phyloP scores from a whole-genome alignment of 1,140 invertebrate species.

The Leptinotarsa undecemlineata region DNA sequence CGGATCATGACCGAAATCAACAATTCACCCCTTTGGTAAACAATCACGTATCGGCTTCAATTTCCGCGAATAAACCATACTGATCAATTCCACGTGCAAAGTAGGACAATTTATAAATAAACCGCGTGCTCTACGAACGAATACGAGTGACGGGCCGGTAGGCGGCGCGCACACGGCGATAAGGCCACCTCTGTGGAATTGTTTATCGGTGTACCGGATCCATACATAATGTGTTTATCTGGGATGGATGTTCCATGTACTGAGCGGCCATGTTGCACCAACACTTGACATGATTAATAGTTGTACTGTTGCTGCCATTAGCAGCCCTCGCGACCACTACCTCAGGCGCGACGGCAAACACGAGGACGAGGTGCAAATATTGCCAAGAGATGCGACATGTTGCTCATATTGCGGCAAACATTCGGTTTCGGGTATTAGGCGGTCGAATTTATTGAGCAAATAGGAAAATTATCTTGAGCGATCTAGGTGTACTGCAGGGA shows the following conservation, averaged over 20 bases:
- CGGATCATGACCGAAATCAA: constrained; percentile 1
- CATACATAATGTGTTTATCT: constrained; percentile 55
- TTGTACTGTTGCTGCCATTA: constrained; percentile 53
- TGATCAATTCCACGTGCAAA: constrained; percentile 36
- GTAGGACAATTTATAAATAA: constrained; percentile 20
- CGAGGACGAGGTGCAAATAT: background rate
- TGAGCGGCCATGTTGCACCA: constrained; percentile 52
- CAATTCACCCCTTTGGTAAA: constrained; percentile 25
- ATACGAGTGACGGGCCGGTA: background rate
- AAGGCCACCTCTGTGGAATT: constrained; percentile 48
- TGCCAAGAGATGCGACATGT: constrained; percentile 5
- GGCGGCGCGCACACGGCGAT: constrained; percentile 22
- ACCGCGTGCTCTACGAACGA: background rate
- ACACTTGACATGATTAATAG: constrained; percentile 54
- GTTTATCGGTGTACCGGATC: constrained; percentile 51
- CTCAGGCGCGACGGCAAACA: constrained; percentile 22
- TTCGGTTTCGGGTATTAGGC: background rate
- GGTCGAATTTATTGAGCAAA: background rate
- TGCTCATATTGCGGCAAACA: constrained; percentile 7
- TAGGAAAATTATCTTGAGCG: background rate
- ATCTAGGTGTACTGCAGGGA: too few species aligned
- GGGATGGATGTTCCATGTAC: constrained; percentile 54
- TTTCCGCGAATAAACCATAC: constrained; percentile 33
- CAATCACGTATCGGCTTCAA: constrained; percentile 13
- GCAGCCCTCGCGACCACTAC: constrained; percentile 46